A percentile compares a stretch with the other conserved stretches of the same genome.
These are phyloP conservation scores for Myrmecophaga tridactyla DNA, from an alignment of 2,113 vertebrate genomes.

Conservation along the genomic window DNA sequence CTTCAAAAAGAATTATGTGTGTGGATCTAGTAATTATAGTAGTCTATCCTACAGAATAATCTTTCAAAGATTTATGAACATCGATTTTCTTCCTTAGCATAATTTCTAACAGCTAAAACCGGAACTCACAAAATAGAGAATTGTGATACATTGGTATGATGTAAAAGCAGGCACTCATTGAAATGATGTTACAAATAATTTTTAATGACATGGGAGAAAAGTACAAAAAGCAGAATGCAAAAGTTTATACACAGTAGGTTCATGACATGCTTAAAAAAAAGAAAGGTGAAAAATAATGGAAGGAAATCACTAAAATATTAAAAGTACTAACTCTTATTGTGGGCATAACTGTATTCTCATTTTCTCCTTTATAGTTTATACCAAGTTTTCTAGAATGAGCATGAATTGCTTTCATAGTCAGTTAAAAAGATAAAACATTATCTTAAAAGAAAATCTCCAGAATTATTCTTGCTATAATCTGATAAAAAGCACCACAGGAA, in stretches of 20 bases:
- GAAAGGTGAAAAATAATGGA: not conserved
- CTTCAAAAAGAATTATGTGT: conserved; percentile 6
- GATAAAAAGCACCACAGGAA: conserved; percentile 28
- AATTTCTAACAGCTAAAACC: conserved; percentile 43
- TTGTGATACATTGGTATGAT: not conserved
- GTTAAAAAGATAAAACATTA: not conserved
- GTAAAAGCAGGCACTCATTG: not conserved
- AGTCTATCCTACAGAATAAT: not conserved
- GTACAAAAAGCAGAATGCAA: not conserved
- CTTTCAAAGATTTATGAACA: conserved; percentile 14
- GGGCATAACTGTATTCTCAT: not conserved
- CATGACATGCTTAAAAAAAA: not conserved
- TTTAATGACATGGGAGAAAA: not conserved
- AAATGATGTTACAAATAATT: not conserved
- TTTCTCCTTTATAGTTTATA: not conserved
- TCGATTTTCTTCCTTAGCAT: conserved; percentile 15
- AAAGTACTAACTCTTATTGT: not conserved
- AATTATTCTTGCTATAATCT: not conserved
- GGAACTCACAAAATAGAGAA: not conserved
- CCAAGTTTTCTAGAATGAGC: not conserved
- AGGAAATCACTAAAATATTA: not conserved
- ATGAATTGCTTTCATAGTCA: conserved; percentile 14
- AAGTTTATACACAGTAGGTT: not conserved
- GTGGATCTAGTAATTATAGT: conserved; percentile 25
- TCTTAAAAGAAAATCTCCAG: conserved; percentile 45